Evolutionary conservation across 2,113 vertebrate genomes (phyloP).

Genomic region (Bucco capensis): DNA sequence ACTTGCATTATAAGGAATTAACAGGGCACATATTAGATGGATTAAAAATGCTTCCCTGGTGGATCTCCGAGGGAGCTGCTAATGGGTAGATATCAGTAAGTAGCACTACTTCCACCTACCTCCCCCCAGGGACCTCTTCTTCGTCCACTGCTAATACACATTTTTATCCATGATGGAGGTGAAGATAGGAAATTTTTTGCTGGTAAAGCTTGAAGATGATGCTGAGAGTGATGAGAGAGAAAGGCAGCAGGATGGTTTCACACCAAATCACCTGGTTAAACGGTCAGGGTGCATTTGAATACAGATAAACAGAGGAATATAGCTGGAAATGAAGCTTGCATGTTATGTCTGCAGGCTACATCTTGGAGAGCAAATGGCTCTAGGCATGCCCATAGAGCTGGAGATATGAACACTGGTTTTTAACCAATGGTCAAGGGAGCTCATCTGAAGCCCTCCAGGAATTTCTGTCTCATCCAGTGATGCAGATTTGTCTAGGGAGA

Average conservation of each 20-base stretch:
- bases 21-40: slow-evolving; percentile 53
- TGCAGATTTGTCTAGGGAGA: background rate
- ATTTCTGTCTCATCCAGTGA: background rate
- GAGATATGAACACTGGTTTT: background rate
- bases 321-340: background rate
- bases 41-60: slow-evolving; percentile 59
- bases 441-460: background rate
- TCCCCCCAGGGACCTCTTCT: background rate
- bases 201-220: slow-evolving; percentile 36
- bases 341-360: background rate
- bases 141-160: slow-evolving; percentile 3
- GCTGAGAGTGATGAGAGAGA: background rate
- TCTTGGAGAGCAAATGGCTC: background rate
- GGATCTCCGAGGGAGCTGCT: slow-evolving; percentile 52
- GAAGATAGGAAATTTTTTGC: slow-evolving; percentile 38
- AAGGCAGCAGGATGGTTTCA: background rate
- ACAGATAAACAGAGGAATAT: background rate
- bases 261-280: background rate
- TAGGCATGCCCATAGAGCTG: background rate
- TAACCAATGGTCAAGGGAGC: background rate
- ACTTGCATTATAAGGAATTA: slow-evolving; percentile 66
- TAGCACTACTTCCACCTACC: slow-evolving; percentile 11
- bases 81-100: slow-evolving; percentile 51
- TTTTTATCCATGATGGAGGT: slow-evolving; percentile 32
- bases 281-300: background rate